Base-by-base conservation (phyloP, 2,113 vertebrate genomes). In the Tetrax tetrax region DNA sequence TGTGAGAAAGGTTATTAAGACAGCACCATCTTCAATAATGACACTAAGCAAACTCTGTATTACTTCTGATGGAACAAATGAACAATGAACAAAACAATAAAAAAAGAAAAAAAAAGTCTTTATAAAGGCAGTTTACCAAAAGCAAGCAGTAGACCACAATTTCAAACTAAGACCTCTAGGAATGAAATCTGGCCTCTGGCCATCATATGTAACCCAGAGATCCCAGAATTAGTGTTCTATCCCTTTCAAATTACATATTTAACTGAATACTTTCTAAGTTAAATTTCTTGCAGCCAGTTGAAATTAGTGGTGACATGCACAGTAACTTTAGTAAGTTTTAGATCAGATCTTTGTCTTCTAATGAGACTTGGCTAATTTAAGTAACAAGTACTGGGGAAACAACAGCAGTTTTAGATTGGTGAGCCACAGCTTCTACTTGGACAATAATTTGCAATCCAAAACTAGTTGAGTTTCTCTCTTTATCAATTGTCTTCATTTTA, bases 1-100 rank as follows among this genome's bases (percentile, higher is more conserved):
- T 60, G 14, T 90, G 48, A 90, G 83, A 93, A 87, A 93, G 43
- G 57, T 76, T 87, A 70, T 89, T 92, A 94, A 93, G 56, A 60
- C 29, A 56, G 33, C 24, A 94, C 21, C 33, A 79, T 38, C 85
- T 87, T 83, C 27, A 89, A 2, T 77, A 95, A 43, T 91, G 74
- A 96, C 37, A 51, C 37, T 50, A 56, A 93, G 59, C n/a, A 93
- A 81, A 83, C 53, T 68, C 48, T 87, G 6, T 80, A 33, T 43
- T 29, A 84, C 56, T 81, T 92, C 63, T 95, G 48, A 92, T 47
- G 38, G 70, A 93, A 82, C 31, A 95, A 51, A 78, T 97, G 29
- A 68, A 70, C 28, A 77, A 45, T 20, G 59, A 94, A 43, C 48
- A 59, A 66, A 85, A 64, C 29, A 87, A 83, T 43, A 21, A 12